A percentile compares a stretch with the other conserved stretches of the same genome.
These are phyloP conservation scores for Chelonus formosanus DNA, from an alignment of 2,888 invertebrate species.

Conservation along the genomic window DNA sequence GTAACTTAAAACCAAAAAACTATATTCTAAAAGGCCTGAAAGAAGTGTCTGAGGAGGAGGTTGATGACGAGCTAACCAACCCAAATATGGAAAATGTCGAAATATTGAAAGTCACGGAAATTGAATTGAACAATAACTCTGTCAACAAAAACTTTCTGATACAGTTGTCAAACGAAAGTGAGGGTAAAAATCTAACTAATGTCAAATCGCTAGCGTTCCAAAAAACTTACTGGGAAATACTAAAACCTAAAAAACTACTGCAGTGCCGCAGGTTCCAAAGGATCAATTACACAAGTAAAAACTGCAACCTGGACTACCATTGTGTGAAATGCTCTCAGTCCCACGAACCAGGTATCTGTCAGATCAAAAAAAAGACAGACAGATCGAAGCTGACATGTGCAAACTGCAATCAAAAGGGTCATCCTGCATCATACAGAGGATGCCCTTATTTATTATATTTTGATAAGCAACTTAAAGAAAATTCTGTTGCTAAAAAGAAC, in stretches of 20 bases:
- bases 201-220: constrained; percentile 22
- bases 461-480: no score
- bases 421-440: no score
- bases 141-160: not conserved
- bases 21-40: not conserved
- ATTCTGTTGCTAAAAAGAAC: no score
- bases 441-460: no score
- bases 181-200: not conserved
- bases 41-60: not conserved
- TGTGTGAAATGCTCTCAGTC: constrained; percentile 32
- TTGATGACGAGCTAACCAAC: not conserved
- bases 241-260: constrained; percentile 14
- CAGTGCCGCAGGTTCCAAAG: constrained; percentile 34
- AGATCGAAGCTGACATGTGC: no score
- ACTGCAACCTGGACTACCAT: constrained; percentile 15
- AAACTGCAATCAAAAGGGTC: no score
- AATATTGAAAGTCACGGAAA: not conserved
- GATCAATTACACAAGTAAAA: constrained; percentile 19
- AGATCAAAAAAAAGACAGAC: no score
- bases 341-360: constrained; percentile 21
- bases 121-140: not conserved
- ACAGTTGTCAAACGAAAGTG: constrained; percentile 14
- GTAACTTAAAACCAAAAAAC: no score
- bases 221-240: constrained; percentile 24
- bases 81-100: not conserved